Evolutionary conservation across 2,797 vertebrate genomes (phyloP).

Genomic region (Tympanoctomys barrerae): DNA sequence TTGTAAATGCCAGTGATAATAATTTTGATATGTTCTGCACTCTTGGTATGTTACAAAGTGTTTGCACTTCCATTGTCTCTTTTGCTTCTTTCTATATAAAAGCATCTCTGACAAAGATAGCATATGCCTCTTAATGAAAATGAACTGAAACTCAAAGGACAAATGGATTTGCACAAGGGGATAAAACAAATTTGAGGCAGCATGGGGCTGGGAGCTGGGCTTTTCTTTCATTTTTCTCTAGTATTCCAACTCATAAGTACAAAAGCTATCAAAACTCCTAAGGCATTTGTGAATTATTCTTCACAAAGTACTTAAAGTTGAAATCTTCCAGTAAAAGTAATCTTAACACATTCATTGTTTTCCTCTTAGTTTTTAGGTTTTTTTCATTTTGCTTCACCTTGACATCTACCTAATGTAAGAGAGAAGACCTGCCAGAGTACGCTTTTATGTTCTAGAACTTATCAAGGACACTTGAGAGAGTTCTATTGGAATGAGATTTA

Average conservation of each 20-base stretch:
- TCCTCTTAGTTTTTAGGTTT: conserved; percentile 28
- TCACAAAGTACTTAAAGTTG: background rate
- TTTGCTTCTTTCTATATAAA: background rate
- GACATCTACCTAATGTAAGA: background rate
- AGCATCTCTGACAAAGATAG: background rate
- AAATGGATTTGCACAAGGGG: background rate
- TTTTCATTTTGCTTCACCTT: background rate
- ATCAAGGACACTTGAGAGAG: background rate
- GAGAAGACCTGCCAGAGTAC: background rate
- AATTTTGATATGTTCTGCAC: background rate
- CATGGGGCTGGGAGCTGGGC: background rate
- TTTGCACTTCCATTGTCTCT: background rate
- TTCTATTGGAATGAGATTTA: background rate
- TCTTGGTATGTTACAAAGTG: background rate
- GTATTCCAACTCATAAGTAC: background rate
- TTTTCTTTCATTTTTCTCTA: background rate
- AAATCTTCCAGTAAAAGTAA: background rate
- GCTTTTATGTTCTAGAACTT: background rate
- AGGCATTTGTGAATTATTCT: background rate
- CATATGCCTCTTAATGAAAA: background rate
- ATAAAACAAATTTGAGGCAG: background rate
- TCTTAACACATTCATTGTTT: background rate
- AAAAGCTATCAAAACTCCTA: background rate
- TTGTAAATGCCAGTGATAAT: background rate
- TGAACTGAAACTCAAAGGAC: background rate